These are phyloP conservation scores for Drosophila tropicalis DNA, from an alignment of 1,140 invertebrate species.

Conservation along the genomic window DNA sequence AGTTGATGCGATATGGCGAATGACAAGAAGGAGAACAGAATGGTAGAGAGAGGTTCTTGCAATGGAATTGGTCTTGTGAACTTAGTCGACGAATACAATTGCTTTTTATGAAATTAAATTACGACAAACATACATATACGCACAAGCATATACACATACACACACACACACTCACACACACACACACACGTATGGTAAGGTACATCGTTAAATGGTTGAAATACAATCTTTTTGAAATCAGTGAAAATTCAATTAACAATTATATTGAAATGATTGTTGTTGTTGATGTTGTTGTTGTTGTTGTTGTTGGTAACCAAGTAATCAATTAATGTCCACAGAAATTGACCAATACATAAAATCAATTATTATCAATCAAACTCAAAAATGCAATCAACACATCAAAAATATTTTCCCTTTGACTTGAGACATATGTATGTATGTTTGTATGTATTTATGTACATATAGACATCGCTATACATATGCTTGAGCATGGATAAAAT, in stretches of 20 bases:
- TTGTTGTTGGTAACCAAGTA: slow-evolving; percentile 13
- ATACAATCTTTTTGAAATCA: slow-evolving; percentile 18
- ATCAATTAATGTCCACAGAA: slow-evolving; percentile 48
- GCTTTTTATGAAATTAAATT: slow-evolving; percentile 79
- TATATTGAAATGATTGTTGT: not conserved
- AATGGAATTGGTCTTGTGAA: slow-evolving; percentile 9
- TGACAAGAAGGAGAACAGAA: too few relatives aligned
- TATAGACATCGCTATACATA: too few relatives aligned
- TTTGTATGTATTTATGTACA: too few relatives aligned
- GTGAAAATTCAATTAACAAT: slow-evolving; percentile 11
- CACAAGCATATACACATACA: slow-evolving; percentile 27
- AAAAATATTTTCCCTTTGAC: slow-evolving; percentile 29
- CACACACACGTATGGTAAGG: not conserved
- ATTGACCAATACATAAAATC: slow-evolving; percentile 19
- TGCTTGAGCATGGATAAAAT: too few relatives aligned
- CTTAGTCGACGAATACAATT: slow-evolving; percentile 57
- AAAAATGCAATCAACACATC: slow-evolving; percentile 44
- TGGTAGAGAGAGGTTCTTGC: too few relatives aligned
- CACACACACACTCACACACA: slow-evolving; percentile 22
- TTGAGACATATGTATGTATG: not conserved
- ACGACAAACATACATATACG: slow-evolving; percentile 58
- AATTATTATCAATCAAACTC: slow-evolving; percentile 7
- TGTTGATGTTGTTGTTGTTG: not conserved
- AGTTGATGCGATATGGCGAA: not conserved
- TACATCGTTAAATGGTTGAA: not conserved